phyloP scores from a whole-genome alignment of 1,140 invertebrate genomes.

The Brachionus koreanus region DNA sequence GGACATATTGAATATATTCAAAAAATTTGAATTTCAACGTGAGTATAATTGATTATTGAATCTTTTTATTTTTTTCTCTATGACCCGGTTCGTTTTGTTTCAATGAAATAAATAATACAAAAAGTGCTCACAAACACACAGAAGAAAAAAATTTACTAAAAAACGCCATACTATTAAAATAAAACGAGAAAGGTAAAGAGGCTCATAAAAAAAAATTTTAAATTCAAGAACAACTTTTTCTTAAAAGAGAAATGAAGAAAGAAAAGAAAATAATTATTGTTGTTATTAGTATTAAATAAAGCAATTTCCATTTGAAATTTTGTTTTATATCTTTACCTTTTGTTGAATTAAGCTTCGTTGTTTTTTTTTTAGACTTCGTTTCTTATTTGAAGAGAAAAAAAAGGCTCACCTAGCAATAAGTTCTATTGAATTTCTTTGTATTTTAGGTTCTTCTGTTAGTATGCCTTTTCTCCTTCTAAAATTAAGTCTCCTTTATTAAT shows the following conservation, averaged over 20 bases:
- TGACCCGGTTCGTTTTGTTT: neutral
- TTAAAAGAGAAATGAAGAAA: neutral
- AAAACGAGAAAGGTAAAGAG: conserved; percentile 7
- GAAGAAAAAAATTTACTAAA: neutral
- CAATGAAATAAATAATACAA: neutral
- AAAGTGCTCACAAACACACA: neutral
- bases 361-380: neutral
- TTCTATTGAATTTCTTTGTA: neutral
- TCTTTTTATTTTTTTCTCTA: neutral
- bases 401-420: neutral
- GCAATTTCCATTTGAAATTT: neutral
- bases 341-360: neutral
- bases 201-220: neutral
- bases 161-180: conserved; percentile 4
- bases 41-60: conserved; percentile 16
- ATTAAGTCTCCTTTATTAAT: neutral
- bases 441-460: neutral
- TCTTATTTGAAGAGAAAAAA: neutral
- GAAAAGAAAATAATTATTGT: conserved; percentile 6
- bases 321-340: neutral
- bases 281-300: conserved; percentile 28
- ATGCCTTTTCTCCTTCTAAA: neutral
- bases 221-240: neutral
- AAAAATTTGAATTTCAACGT: conserved; percentile 40
- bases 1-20: conserved; percentile 19